Percentiles rank a stretch among this genome's conserved stretches.
Evolutionary conservation across 2,113 vertebrate genomes (phyloP).

Genomic region (Baryphthengus martii): DNA sequence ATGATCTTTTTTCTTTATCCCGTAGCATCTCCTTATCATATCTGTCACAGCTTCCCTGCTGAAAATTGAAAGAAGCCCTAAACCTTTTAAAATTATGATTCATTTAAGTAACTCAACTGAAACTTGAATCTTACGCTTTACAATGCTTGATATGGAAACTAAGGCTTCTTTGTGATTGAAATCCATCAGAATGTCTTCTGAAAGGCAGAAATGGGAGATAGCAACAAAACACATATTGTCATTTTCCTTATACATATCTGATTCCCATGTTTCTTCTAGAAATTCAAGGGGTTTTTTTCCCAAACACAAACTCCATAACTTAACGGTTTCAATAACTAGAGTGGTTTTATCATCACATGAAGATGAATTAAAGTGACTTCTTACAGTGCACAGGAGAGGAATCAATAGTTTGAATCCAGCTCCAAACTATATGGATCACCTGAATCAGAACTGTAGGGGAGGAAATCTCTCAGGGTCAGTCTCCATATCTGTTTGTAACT

Average conservation of each 20-base stretch:
- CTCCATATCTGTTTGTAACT: background rate
- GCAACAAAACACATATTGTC: background rate
- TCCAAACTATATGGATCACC: background rate
- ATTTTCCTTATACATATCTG: background rate
- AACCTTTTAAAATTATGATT: background rate
- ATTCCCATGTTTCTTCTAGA: background rate
- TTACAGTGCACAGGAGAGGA: background rate
- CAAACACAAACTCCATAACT: background rate
- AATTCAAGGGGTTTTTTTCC: background rate
- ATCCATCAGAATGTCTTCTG: background rate
- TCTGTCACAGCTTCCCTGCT: background rate
- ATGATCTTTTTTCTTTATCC: background rate
- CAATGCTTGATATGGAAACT: background rate
- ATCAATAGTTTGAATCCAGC: background rate
- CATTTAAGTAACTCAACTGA: background rate
- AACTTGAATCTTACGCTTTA: background rate
- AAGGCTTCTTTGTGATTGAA: background rate
- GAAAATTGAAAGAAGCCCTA: background rate
- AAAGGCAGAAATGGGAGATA: background rate
- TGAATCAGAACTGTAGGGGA: background rate
- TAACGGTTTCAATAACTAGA: background rate
- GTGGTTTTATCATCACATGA: background rate
- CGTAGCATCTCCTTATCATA: background rate
- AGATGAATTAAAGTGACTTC: background rate
- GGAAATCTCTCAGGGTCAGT: background rate